phyloP scores from a whole-genome alignment of 2,888 invertebrate species.

The Athalia circularis region DNA sequence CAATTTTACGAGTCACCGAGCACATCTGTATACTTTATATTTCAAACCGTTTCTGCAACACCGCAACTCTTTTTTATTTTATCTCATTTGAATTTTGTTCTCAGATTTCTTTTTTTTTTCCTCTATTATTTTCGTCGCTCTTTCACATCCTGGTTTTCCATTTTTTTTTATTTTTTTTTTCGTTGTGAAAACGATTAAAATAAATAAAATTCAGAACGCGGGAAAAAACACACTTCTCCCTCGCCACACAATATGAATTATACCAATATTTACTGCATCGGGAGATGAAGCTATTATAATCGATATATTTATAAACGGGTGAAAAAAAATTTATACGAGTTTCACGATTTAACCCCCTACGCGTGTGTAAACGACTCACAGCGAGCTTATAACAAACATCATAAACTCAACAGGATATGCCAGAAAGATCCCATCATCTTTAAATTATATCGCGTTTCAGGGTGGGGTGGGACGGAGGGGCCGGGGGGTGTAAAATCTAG shows the following conservation, averaged over 20 bases:
- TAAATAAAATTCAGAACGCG: too few relatives aligned
- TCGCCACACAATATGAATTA: too few relatives aligned
- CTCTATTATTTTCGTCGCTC: background rate
- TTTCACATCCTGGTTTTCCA: background rate
- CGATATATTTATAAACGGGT: slow-evolving; percentile 17
- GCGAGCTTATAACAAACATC: slow-evolving; percentile 39
- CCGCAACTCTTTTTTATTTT: background rate
- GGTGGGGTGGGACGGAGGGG: too few relatives aligned
- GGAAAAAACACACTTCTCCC: too few relatives aligned
- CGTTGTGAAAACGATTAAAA: too few relatives aligned
- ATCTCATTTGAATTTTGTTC: background rate
- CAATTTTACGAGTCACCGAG: slow-evolving; percentile 42
- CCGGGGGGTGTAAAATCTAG: background rate
- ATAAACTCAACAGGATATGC: slow-evolving; percentile 46
- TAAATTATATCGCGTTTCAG: slow-evolving; percentile 24
- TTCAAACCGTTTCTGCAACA: slow-evolving; percentile 6
- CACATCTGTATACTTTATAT: slow-evolving; percentile 26
- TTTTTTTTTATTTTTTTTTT: background rate
- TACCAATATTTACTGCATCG: background rate
- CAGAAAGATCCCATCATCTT: slow-evolving; percentile 29
- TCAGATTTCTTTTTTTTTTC: background rate
- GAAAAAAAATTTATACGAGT: background rate
- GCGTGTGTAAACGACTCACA: background rate
- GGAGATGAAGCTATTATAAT: slow-evolving; percentile 1
- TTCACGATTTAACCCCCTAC: background rate